Evolutionary conservation across 2,113 vertebrate genomes (phyloP), one percentile per base, ranked within the genome.

Genomic region (Pyxicephalus adspersus): DNA sequence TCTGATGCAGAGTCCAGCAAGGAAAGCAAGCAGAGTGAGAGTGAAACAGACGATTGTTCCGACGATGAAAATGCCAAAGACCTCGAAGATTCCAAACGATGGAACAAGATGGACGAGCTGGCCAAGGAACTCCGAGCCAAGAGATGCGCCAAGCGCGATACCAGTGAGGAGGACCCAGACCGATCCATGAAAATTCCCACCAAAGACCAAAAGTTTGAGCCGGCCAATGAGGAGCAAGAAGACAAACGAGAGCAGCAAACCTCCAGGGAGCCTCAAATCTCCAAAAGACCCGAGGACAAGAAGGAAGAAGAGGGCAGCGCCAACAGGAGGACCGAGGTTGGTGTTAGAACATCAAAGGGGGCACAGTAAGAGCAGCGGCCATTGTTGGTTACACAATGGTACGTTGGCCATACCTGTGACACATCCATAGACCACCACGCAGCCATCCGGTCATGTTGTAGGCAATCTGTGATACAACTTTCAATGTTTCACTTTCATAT

Each of bases 271-370:
- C 91, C 95, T 81, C 93, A 92, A 1, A 90, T 94, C 79, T 91
- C 89, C 63, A 89, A 88, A 23, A 86, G 83, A 20, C 67, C 89
- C 0, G 94, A 96, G 86, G 95, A 96, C 82, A 95, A 87, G 85
- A 94, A 87, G 29, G 96, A 96, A n/a, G 97, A 99, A 78, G 97
- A 98, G 84, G 98, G 96, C 83, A 99, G 98, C 0, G 95, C 94
- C 85, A 94, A 90, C 85, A 92, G 93, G 81, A 98, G 94, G 85
- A 88, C 92, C 0, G 97, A 97, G 95, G 97, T 98, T 84, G 64
- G 92, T 89, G 68, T 0, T 25, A 68, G 9, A 7, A 64, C 25
- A 31, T 34, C n/a, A 45, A 11, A 65, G 20, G n/a, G 26, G 26
- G 31, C 63, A 31, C 16, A 65, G 63, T 65, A 65, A 64, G 29